Conservation (phyloP, 2,888 invertebrate species). For the Drosophila sordidula region DNA sequence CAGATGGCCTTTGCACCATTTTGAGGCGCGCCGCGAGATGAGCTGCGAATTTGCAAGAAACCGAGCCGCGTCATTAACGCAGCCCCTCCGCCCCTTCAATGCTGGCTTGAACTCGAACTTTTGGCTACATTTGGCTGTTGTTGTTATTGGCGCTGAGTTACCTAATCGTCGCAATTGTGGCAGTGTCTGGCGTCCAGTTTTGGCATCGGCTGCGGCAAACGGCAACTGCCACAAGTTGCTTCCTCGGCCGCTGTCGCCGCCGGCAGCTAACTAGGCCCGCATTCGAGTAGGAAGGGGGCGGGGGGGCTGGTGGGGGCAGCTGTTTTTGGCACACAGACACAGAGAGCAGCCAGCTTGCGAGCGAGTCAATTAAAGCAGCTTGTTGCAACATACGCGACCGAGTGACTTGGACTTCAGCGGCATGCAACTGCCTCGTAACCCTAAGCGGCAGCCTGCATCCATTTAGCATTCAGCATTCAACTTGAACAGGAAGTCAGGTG, state of each 20-base stretch:
- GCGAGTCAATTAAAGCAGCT: conserved; percentile 73
- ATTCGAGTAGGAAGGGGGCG: conserved; percentile 15
- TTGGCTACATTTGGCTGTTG: conserved; percentile 31
- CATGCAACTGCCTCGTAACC: conserved; percentile 18
- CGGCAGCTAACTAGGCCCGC: conserved; percentile 51
- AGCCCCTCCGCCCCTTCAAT: conserved; percentile 33
- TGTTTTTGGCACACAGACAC: conserved; percentile 70
- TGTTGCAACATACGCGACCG: conserved; percentile 78
- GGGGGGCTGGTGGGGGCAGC: conserved; percentile 6
- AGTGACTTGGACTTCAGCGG: conserved; percentile 72
- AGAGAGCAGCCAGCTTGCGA: conserved; percentile 14
- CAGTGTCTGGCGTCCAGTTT: conserved; percentile 46
- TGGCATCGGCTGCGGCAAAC: conserved; percentile 37
- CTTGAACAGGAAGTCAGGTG: conserved; percentile 74
- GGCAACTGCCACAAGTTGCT: conserved; percentile 65
- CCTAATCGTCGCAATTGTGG: conserved; percentile 64
- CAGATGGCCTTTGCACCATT: neutral
- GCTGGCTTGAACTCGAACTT: conserved; percentile 83
- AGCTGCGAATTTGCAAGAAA: conserved; percentile 41
- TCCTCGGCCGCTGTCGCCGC: conserved; percentile 47
- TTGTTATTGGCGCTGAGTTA: conserved; percentile 42
- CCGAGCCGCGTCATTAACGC: conserved; percentile 5
- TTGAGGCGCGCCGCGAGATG: conserved; percentile 22
- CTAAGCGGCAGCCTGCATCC: conserved; percentile 37
- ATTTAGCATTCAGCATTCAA: conserved; percentile 67